phyloP scores from a whole-genome alignment of 2,888 invertebrate genomes.

The Pimpla rufipes region DNA sequence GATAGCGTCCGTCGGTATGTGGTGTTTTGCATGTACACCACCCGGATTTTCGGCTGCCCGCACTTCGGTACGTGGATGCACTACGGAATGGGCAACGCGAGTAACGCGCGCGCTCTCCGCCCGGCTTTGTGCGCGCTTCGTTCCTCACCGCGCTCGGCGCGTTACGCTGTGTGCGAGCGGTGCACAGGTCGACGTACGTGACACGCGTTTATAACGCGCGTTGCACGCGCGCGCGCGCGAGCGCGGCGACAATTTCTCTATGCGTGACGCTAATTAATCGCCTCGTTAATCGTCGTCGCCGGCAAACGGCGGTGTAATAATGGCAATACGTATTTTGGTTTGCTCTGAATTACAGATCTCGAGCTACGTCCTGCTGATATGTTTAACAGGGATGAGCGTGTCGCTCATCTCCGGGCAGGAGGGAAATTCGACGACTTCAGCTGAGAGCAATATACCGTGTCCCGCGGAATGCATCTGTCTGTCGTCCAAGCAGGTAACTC shows the following conservation, averaged over 20 bases:
- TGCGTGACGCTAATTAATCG: conserved; percentile 3
- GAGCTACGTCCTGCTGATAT: conserved; percentile 75
- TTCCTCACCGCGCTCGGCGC: not conserved
- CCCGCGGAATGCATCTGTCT: conserved; percentile 94
- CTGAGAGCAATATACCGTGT: conserved; percentile 87
- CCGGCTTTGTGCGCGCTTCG: not conserved
- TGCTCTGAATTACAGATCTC: conserved; percentile 56
- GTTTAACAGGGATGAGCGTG: conserved; percentile 77
- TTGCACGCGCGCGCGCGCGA: not conserved
- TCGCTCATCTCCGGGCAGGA: conserved; percentile 76
- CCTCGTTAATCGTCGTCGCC: not conserved
- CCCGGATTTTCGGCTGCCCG: conserved; percentile 10
- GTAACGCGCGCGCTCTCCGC: not conserved
- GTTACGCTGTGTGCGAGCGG: conserved; percentile 26
- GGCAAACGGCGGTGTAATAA: conserved; percentile 29
- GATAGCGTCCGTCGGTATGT: not conserved
- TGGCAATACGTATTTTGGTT: not conserved
- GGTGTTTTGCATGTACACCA: conserved; percentile 25
- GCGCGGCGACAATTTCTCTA: conserved; percentile 2
- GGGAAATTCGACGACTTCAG: conserved; percentile 73
- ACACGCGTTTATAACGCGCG: conserved; percentile 45
- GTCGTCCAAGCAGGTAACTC: conserved; percentile 93
- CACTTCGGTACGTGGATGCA: conserved; percentile 13
- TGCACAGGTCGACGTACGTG: conserved; percentile 52
- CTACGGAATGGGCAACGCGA: not conserved